A percentile compares a stretch with the other conserved stretches of the same genome.
Conservation (phyloP, 2,888 invertebrate genomes). For the Tipula confusa region DNA sequence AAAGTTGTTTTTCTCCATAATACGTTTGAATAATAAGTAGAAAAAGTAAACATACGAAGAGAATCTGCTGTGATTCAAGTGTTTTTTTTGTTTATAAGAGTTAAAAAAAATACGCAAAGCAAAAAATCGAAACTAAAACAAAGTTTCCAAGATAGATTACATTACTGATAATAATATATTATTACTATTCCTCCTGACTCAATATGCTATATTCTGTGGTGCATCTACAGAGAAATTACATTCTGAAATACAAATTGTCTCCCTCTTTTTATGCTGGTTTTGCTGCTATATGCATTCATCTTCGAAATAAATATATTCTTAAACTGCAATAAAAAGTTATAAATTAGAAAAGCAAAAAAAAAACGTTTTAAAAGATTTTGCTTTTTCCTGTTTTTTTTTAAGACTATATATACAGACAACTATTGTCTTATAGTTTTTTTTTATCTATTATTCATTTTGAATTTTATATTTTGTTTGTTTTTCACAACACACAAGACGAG, state of each 20-base stretch:
- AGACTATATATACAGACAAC: background rate
- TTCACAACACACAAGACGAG: background rate
- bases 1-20: conserved; percentile 9
- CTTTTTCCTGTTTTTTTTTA: background rate
- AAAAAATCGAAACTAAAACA: background rate
- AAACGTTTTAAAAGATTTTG: background rate
- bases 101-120: background rate
- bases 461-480: background rate
- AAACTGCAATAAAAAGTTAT: conserved; percentile 8
- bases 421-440: background rate
- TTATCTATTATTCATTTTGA: conserved; percentile 20
- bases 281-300: background rate
- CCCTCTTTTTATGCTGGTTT: background rate
- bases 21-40: background rate
- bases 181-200: background rate
- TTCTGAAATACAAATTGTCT: background rate
- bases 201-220: background rate
- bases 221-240: background rate
- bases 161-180: conserved; percentile 3
- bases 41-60: background rate
- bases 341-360: background rate
- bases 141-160: background rate
- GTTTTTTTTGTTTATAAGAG: background rate
- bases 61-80: conserved; percentile 4
- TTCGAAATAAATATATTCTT: background rate